Conservation (phyloP, 2,888 invertebrate genomes). For the Xestia ashworthii region DNA sequence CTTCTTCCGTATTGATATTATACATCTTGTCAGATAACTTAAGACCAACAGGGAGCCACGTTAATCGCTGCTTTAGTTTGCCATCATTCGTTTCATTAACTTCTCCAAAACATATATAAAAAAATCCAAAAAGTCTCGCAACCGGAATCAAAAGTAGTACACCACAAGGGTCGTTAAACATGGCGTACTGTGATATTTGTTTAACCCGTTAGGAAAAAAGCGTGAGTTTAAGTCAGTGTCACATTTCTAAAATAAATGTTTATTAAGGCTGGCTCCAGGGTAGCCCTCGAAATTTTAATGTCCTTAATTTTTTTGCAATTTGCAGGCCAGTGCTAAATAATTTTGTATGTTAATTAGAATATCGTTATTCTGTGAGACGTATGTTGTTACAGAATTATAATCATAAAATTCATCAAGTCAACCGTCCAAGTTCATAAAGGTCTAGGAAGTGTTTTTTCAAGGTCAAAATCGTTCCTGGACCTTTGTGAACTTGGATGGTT, state of each 20-base stretch:
- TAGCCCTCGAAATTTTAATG: too few relatives aligned
- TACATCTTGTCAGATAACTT: neutral
- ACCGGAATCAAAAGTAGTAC: neutral
- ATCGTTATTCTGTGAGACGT: too few relatives aligned
- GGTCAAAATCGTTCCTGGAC: too few relatives aligned
- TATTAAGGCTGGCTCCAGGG: too few relatives aligned
- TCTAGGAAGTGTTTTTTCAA: too few relatives aligned
- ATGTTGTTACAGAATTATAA: too few relatives aligned
- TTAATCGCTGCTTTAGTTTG: neutral
- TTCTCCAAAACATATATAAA: neutral
- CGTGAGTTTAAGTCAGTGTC: neutral
- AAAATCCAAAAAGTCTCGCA: neutral
- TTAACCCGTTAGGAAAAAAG: neutral
- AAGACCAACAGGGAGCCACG: neutral
- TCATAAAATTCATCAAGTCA: too few relatives aligned
- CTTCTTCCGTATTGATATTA: neutral
- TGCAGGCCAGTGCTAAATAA: too few relatives aligned
- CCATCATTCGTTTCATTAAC: neutral
- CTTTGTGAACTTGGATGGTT: too few relatives aligned
- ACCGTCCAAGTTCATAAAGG: too few relatives aligned
- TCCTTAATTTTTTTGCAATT: too few relatives aligned
- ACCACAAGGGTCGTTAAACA: neutral
- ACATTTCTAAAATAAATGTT: neutral
- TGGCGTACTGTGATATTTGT: neutral
- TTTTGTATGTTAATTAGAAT: too few relatives aligned